Percentiles rank a stretch among this genome's conserved stretches.
phyloP scores from a whole-genome alignment of 2,888 invertebrate species.

The Cheilosia variabilis region DNA sequence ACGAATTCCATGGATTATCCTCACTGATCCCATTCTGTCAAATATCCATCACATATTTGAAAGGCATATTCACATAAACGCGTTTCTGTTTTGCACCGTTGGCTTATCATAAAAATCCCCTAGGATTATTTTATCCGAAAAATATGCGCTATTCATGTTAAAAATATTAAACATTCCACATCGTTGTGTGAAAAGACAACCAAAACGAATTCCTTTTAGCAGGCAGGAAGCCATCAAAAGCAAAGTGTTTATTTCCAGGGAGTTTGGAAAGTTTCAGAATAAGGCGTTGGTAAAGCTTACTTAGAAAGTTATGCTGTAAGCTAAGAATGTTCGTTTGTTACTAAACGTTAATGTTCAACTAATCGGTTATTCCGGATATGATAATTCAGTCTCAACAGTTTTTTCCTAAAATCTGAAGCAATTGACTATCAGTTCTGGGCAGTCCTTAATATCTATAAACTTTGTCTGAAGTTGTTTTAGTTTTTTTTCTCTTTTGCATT shows the following conservation, averaged over 20 bases:
- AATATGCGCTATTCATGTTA: slow-evolving; percentile 63
- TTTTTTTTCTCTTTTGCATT: too few species aligned
- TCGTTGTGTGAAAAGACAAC: slow-evolving; percentile 43
- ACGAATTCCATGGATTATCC: slow-evolving; percentile 76
- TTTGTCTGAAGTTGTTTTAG: too few species aligned
- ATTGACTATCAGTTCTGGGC: too few species aligned
- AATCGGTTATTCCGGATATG: too few species aligned
- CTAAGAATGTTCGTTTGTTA: too few species aligned
- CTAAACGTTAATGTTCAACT: too few species aligned
- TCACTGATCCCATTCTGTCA: slow-evolving; percentile 76
- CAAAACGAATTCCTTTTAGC: slow-evolving; percentile 45
- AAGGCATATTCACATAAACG: slow-evolving; percentile 62
- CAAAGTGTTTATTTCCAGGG: neutral
- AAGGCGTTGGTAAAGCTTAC: neutral
- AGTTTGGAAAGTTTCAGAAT: slow-evolving; percentile 4
- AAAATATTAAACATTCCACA: slow-evolving; percentile 65
- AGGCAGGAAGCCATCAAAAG: slow-evolving; percentile 16
- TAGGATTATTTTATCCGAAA: slow-evolving; percentile 66
- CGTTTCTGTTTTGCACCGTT: slow-evolving; percentile 55
- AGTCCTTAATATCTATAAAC: too few species aligned
- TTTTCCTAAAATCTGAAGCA: too few species aligned
- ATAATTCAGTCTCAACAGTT: too few species aligned
- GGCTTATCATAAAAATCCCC: slow-evolving; percentile 59
- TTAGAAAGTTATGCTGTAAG: neutral
- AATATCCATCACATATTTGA: slow-evolving; percentile 75